Evolutionary conservation across 2,888 invertebrate species (phyloP), one percentile per base, ranked within the genome.

Genomic region (Tachina grossa): DNA sequence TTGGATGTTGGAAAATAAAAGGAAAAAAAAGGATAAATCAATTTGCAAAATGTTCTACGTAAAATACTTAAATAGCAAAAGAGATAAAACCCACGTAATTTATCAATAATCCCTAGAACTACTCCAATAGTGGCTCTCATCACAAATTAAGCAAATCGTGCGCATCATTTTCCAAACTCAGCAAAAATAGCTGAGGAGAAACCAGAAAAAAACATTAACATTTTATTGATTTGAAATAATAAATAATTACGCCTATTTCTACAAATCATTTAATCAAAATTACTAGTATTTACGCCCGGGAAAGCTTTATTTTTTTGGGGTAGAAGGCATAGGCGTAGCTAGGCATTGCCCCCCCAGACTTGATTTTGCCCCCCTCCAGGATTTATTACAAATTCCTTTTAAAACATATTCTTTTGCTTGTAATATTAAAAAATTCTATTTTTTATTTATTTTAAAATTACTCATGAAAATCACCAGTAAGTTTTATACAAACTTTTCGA

Each of bases 171-270:
- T 74, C 55, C 31, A 53, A 9, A 16, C 9, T 1, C 55, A 55
- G 51, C 49, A 6, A 51, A 69, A 59, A 16, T 49, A 19, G 39
- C 11, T 10, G 41, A 72, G 14, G 43, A 53, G 16, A 41, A 41
- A 19, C 10, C 43, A 4, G 22, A 14, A 45, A 49, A 51, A 31
- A 59, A 66, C 45, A 61, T 59, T 47, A 47, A 66, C 45, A 69
- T 79, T 47, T 71, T 66, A 72, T 85, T 84, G 87, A 83, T 87
- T 90, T 88, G 87, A 90, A 89, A 90, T 89, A 90, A 90, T 91
- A 91, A 89, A 90, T 85, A 85, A 85, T 91, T 89, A 87, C 83
- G 87, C 88, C 88, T 89, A 89, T 89, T 89, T 89, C 88, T 88
- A 88, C 88, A 89, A 90, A 89, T 89, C 88, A 88, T 84, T 80